A percentile compares a stretch with the other conserved stretches of the same genome.
Evolutionary conservation across 2,888 invertebrate species (phyloP).

Genomic region (Dascillus cervinus): DNA sequence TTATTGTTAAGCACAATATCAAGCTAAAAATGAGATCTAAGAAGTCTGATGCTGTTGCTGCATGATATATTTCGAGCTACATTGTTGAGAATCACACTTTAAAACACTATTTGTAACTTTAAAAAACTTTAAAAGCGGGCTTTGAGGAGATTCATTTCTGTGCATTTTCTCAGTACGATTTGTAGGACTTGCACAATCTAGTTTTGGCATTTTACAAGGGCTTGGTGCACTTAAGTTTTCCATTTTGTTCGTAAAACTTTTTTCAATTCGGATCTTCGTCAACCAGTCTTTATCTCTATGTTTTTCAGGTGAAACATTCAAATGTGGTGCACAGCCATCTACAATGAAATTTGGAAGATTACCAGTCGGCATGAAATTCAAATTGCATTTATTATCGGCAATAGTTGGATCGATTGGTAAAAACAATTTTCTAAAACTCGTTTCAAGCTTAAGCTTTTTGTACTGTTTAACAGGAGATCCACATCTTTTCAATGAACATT

Average conservation of each 20-base stretch:
- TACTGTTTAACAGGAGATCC: background rate
- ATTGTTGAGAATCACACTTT: slow-evolving; percentile 1
- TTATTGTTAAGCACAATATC: too few relatives aligned
- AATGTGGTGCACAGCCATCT: slow-evolving; percentile 70
- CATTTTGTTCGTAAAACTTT: slow-evolving; percentile 31
- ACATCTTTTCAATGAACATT: background rate
- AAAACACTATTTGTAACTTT: slow-evolving; percentile 19
- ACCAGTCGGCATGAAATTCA: slow-evolving; percentile 47
- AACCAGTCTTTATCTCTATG: slow-evolving; percentile 66
- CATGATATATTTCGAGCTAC: slow-evolving; percentile 10
- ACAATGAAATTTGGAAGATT: slow-evolving; percentile 71
- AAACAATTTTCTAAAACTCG: background rate
- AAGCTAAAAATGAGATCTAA: too few relatives aligned
- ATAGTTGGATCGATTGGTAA: background rate
- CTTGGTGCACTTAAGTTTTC: slow-evolving; percentile 24
- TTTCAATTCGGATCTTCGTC: slow-evolving; percentile 55
- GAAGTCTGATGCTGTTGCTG: too few relatives aligned
- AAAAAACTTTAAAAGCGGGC: slow-evolving; percentile 22
- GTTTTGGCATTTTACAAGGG: slow-evolving; percentile 28
- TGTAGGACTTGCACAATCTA: slow-evolving; percentile 16
- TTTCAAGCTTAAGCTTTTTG: background rate
- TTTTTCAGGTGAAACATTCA: slow-evolving; percentile 63
- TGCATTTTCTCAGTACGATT: slow-evolving; percentile 6
- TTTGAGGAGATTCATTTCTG: slow-evolving; percentile 12
- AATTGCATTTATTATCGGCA: background rate